Base-by-base conservation (phyloP, 2,113 vertebrate genomes). In the Syngnathus scovelli region DNA sequence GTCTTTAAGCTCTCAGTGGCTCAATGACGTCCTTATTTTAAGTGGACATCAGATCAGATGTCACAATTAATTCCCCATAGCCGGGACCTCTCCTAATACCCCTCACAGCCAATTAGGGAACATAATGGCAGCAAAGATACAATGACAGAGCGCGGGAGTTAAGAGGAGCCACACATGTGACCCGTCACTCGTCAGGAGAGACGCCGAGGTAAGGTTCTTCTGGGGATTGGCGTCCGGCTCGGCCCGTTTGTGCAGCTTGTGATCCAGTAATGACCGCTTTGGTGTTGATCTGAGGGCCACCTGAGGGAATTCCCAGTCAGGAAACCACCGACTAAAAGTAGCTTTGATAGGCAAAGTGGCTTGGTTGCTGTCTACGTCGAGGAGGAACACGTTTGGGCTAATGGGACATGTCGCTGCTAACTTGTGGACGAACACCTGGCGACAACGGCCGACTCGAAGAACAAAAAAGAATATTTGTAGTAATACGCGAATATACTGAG, bases 1-100 rank as follows among this genome's bases (percentile, higher is more conserved):
- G 52, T 69, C 64, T 84, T 79, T 85, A 80, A 78, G 61, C 66
- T 64, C 75, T 70, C 72, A 9, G 51, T 78, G 78, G 78, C 77
- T 87, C 83, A 67, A 69, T 78, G 80, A 77, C 46, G 63, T 87
- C 82, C 79, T 85, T 69, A 86, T 87, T 79, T 84, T 90, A 92
- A 92, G 90, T 89, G 89, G 88, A 88, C 84, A 87, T 90, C 82
- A 86, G 84, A 88, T 92, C 89, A 90, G 89, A 88, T 90, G 90
- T 91, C 88, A 86, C 79, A 73, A 78, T 81, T 67, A 88, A 90
- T 88, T 91, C 90, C 89, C 89, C 6, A 58, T 73, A 81, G 86
- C 65, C 77, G 33, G 51, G 38, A 76, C 84, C 85, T 83, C 78
- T 81, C 63, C 75, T 87, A 85, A 91, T 84, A 83, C 87, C 83